phyloP scores from a whole-genome alignment of 2,888 invertebrate species.

The Hyppa rectilinea region DNA sequence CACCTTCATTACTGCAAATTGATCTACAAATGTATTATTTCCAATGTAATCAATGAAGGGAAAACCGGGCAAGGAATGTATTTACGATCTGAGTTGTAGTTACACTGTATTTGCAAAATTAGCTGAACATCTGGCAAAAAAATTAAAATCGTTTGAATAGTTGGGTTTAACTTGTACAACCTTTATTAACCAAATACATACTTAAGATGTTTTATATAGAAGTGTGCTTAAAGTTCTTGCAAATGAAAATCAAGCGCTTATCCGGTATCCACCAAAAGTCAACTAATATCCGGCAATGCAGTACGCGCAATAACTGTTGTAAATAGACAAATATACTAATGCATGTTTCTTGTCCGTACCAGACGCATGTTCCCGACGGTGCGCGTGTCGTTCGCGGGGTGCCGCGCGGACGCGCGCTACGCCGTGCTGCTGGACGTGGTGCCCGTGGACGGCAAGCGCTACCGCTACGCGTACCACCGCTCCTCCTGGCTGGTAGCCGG shows the following conservation, averaged over 20 bases:
- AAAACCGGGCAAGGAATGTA: not conserved
- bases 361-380: constrained; percentile 99
- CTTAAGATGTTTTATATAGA: not conserved
- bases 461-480: constrained; percentile 99
- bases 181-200: not conserved
- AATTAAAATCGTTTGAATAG: not conserved
- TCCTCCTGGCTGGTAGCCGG: constrained; percentile 99
- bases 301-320: not conserved
- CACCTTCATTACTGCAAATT: not conserved
- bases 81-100: not conserved
- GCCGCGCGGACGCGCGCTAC: constrained; percentile 96
- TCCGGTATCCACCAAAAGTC: not conserved
- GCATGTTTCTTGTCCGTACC: constrained; percentile 61
- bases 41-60: not conserved
- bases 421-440: constrained; percentile 98
- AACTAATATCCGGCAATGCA: not conserved
- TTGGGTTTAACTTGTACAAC: not conserved
- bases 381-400: constrained; percentile 97
- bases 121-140: not conserved
- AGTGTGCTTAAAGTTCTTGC: no score
- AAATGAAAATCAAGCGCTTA: not conserved
- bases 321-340: constrained; percentile 1
- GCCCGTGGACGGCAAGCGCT: constrained; percentile 98
- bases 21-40: not conserved
- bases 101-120: not conserved